Conservation (phyloP, 2,113 vertebrate species). For the Ameiurus melas region DNA sequence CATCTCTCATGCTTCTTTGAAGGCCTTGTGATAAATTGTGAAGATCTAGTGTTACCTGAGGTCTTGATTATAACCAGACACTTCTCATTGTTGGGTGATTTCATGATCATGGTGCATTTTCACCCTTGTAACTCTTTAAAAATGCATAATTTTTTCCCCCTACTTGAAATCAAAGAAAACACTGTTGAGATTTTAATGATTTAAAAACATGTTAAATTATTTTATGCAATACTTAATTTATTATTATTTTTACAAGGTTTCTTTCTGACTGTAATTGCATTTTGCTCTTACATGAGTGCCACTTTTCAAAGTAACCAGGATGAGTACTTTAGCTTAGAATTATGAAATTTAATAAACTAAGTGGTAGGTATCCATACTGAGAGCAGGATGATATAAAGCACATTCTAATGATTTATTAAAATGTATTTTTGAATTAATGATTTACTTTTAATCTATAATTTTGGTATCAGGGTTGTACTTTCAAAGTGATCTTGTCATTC, state of each 20-base stretch:
- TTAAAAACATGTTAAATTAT: background rate
- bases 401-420: background rate
- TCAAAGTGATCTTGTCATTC: background rate
- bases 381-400: background rate
- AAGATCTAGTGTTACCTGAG: background rate
- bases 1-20: slow-evolving; percentile 16
- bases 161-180: background rate
- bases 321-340: background rate
- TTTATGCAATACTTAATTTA: background rate
- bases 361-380: background rate
- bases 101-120: background rate
- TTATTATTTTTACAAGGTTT: background rate
- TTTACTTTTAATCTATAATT: background rate
- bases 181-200: background rate
- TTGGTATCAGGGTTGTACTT: background rate
- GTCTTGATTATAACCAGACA: background rate
- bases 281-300: background rate
- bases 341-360: background rate
- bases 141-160: background rate
- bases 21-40: background rate
- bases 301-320: background rate
- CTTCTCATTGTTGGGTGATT: background rate
- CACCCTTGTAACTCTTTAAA: no score
- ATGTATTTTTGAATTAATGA: background rate
- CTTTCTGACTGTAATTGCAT: background rate